A percentile compares a stretch with the other conserved stretches of the same genome.
phyloP scores from a whole-genome alignment of 2,797 vertebrate genomes.

The Arctocebus calabarensis region DNA sequence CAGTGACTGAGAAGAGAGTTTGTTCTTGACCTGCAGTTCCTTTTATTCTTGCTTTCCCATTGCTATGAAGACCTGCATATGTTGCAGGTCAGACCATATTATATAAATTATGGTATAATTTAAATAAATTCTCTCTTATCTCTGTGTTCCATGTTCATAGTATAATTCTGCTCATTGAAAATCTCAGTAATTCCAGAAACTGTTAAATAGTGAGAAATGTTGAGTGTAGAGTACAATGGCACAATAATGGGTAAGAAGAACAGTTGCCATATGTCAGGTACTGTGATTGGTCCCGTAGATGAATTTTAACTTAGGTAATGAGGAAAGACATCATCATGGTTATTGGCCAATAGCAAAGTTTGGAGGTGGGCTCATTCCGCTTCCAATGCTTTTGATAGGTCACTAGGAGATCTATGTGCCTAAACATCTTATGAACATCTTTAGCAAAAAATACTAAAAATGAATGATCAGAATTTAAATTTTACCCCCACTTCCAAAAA shows the following conservation, averaged over 20 bases:
- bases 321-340: not conserved
- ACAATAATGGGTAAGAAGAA: not conserved
- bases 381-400: not conserved
- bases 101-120: too few species aligned
- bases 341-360: not conserved
- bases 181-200: constrained; percentile 2
- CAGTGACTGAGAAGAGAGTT: not conserved
- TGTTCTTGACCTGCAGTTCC: not conserved
- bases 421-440: not conserved
- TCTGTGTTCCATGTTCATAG: not conserved
- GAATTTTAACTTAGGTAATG: not conserved
- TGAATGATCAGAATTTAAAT: not conserved
- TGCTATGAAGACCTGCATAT: not conserved
- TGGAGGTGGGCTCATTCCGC: not conserved
- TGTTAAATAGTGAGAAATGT: not conserved
- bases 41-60: not conserved
- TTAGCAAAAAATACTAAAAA: not conserved
- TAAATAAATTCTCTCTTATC: not conserved
- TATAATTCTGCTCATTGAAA: not conserved
- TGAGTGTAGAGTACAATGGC: not conserved
- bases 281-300: not conserved
- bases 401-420: not conserved
- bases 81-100: not conserved
- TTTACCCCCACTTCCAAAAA: not conserved
- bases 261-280: not conserved